Evolutionary conservation across 2,888 invertebrate species (phyloP).

Genomic region (Epistrophe grossulariae): DNA sequence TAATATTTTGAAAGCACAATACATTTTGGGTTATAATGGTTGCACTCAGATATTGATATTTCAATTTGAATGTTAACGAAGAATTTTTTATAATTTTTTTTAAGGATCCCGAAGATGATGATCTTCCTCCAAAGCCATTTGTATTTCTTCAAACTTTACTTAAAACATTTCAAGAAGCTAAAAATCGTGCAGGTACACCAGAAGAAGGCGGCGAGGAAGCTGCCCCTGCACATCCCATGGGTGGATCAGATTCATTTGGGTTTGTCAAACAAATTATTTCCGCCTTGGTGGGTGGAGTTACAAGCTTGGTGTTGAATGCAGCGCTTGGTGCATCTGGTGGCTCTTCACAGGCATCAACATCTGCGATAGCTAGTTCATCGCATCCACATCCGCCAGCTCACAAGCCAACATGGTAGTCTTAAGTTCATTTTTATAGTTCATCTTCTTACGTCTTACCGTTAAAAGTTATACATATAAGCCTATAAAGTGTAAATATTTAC

Average conservation of each 20-base stretch:
- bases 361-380: slow-evolving; percentile 78
- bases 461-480: slow-evolving; percentile 34
- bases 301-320: slow-evolving; percentile 81
- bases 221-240: slow-evolving; percentile 38
- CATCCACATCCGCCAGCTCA: slow-evolving; percentile 52
- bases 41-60: slow-evolving; percentile 22
- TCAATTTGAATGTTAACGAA: neutral
- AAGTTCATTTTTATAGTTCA: slow-evolving; percentile 29
- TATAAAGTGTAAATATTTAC: slow-evolving; percentile 62
- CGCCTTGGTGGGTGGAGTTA: slow-evolving; percentile 81
- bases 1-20: slow-evolving; percentile 49
- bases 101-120: slow-evolving; percentile 83
- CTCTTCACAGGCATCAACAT: slow-evolving; percentile 80
- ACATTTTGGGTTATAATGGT: slow-evolving; percentile 25
- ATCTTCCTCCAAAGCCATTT: slow-evolving; percentile 80
- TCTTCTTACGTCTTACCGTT: neutral
- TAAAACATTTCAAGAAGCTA: slow-evolving; percentile 80
- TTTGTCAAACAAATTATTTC: slow-evolving; percentile 82
- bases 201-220: slow-evolving; percentile 64
- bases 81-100: slow-evolving; percentile 35
- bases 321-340: slow-evolving; percentile 82
- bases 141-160: slow-evolving; percentile 81
- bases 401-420: slow-evolving; percentile 63
- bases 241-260: slow-evolving; percentile 80
- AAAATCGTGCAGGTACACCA: slow-evolving; percentile 78